phyloP scores from a whole-genome alignment of 2,888 invertebrate genomes.

The Rhorus exstirpatorius region DNA sequence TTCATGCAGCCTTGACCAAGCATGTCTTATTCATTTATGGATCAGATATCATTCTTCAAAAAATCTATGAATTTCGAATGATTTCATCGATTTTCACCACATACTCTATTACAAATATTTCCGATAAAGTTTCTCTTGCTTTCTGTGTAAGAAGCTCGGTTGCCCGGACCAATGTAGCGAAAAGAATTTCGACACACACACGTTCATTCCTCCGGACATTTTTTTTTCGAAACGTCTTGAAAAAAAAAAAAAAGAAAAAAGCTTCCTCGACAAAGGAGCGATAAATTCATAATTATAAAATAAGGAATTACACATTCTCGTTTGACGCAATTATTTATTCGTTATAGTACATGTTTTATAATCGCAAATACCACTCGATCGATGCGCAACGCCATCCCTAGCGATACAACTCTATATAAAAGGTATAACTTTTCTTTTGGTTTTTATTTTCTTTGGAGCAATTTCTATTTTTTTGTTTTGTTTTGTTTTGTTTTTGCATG shows the following conservation, averaged over 20 bases:
- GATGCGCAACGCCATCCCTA: conserved; percentile 62
- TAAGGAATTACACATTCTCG: conserved; percentile 3
- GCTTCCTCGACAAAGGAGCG: not conserved
- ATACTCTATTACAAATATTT: no score
- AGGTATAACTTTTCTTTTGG: conserved; percentile 56
- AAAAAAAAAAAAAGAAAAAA: not conserved
- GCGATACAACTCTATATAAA: conserved; percentile 72
- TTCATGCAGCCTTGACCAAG: no score
- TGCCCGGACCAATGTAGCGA: no score
- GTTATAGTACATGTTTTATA: conserved; percentile 50
- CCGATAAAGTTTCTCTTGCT: no score
- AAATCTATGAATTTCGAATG: no score
- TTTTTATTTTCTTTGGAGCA: conserved; percentile 1
- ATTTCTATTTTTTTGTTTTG: conserved; percentile 43
- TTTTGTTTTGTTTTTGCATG: conserved; percentile 19
- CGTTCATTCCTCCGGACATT: not conserved
- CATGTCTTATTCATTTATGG: no score
- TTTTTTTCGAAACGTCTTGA: no score
- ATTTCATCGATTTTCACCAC: no score
- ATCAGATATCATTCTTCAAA: no score
- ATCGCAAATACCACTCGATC: conserved; percentile 59
- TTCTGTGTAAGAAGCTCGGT: no score
- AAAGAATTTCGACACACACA: no score
- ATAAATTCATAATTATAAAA: conserved; percentile 17
- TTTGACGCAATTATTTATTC: conserved; percentile 65